Evolutionary conservation across 2,888 invertebrate species (phyloP), one percentile per base, ranked within the genome.

Genomic region (Amphiduros pacificus): DNA sequence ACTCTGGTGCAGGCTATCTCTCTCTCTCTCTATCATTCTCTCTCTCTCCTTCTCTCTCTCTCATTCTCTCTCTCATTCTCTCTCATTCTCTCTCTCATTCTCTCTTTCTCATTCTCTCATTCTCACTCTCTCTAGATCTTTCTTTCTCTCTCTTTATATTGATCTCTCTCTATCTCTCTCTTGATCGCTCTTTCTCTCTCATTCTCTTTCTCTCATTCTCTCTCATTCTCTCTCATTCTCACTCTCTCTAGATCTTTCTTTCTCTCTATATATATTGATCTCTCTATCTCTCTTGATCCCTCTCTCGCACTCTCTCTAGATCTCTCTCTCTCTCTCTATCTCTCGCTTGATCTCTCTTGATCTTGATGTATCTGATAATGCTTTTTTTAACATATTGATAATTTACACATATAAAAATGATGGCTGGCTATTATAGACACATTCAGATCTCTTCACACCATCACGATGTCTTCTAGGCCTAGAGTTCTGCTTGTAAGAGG

Each of bases 31-130:
- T 14, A 11, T n/a, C 20, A 11, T n/a, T n/a, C 11, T 49, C 50
- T 49, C 50, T 49, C 50, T n/a, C 11, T 49, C 50, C n/a, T n/a
- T 49, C 50, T 49, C 50, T 49, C 50, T 49, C 50, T 49, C 50
- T n/a, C 50, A 11, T n/a, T 49, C 50, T 49, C 50, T 49, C 50
- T 49, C 50, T 49, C 50, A 9, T 24, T n/a, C 50, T 49, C 50
- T 36, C 36, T 36, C 36, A 11, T 17, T 36, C 36, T 9, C 36
- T 36, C 36, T 17, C 36, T 36, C 17, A 11, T 20, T 48, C 49
- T 48, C 49, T 48, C 49, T 48, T 20, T 48, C 49, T 48, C 49
- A 14, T 20, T 48, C 49, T 48, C 49, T 48, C 22, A 48, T 11
- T 20, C 22, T 22, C 11, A 9, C 20, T 22, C 22, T 22, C n/a